These are phyloP conservation scores for Drosophila arawakana DNA, from an alignment of 1,140 invertebrate species.

Conservation along the genomic window DNA sequence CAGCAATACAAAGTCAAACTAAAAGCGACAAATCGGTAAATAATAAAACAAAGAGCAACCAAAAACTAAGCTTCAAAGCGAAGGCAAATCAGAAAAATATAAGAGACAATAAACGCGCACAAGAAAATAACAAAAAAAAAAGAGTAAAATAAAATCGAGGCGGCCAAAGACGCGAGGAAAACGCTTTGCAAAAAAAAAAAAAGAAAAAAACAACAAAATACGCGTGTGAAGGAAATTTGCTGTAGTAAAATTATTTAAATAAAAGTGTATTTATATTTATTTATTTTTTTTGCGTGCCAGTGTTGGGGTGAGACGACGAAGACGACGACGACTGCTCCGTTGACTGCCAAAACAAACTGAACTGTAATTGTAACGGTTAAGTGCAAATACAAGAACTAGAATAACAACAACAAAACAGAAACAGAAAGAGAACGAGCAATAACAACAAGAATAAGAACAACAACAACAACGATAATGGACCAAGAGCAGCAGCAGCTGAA, in stretches of 20 bases:
- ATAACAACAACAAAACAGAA: conserved; percentile 27
- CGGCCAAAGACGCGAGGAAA: conserved; percentile 13
- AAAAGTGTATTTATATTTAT: conserved; percentile 20
- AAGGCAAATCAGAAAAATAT: conserved; percentile 9
- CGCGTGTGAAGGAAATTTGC: conserved; percentile 28
- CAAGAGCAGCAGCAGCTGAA: conserved; percentile 75
- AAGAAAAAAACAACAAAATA: conserved; percentile 8
- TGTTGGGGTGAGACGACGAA: conserved; percentile 15
- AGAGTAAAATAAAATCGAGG: conserved; percentile 8
- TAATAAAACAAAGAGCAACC: conserved; percentile 40
- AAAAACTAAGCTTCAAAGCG: neutral
- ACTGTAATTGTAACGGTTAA: conserved; percentile 23
- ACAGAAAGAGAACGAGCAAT: conserved; percentile 13
- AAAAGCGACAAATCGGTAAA: conserved; percentile 38
- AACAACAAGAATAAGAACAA: conserved; percentile 21
- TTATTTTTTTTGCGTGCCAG: conserved; percentile 36
- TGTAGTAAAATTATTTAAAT: conserved; percentile 11
- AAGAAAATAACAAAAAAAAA: neutral
- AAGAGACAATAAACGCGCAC: conserved; percentile 36
- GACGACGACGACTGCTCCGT: conserved; percentile 7
- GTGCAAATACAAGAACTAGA: conserved; percentile 18
- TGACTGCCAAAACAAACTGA: neutral
- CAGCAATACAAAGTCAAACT: conserved; percentile 40
- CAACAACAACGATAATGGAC: conserved; percentile 61
- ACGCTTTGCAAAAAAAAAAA: conserved; percentile 9